A percentile compares a stretch with the other conserved stretches of the same genome.
phyloP scores from a whole-genome alignment of 2,113 vertebrate genomes.

The Pyrgilauda ruficollis region DNA sequence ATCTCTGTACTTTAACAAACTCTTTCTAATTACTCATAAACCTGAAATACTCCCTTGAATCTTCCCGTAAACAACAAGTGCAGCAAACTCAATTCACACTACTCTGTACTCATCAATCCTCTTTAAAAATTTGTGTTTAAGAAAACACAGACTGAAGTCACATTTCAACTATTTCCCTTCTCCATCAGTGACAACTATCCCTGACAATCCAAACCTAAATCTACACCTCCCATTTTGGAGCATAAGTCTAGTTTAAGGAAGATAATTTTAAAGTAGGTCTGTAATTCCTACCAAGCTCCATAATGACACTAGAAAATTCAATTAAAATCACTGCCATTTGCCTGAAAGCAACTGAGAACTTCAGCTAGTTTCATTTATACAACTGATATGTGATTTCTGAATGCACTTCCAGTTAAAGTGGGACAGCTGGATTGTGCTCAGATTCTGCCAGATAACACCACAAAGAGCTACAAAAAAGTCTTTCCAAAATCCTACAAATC shows the following conservation, averaged over 20 bases:
- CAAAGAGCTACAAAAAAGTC: not conserved
- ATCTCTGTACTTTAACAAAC: not conserved
- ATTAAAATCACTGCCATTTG: slow-evolving; percentile 49
- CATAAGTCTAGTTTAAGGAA: not conserved
- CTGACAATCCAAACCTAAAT: not conserved
- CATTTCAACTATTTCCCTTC: not conserved
- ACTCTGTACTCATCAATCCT: not conserved
- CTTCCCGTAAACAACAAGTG: not conserved
- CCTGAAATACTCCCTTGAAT: not conserved
- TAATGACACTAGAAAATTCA: slow-evolving; percentile 33
- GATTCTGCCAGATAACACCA: slow-evolving; percentile 11
- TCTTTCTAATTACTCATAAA: not conserved
- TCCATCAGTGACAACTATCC: not conserved
- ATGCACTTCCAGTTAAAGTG: slow-evolving; percentile 2
- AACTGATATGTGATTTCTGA: slow-evolving; percentile 47
- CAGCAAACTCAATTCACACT: not conserved
- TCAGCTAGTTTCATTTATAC: slow-evolving; percentile 23
- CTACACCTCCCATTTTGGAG: not conserved
- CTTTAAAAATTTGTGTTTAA: not conserved
- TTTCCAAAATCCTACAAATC: slow-evolving; percentile 7
- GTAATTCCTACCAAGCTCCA: slow-evolving; percentile 7
- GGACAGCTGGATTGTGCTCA: slow-evolving; percentile 20
- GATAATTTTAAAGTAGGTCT: not conserved
- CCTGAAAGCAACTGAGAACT: slow-evolving; percentile 41
- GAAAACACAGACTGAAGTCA: not conserved